Evolutionary conservation across 2,888 invertebrate genomes (phyloP).

Genomic region (Autographa gamma): DNA sequence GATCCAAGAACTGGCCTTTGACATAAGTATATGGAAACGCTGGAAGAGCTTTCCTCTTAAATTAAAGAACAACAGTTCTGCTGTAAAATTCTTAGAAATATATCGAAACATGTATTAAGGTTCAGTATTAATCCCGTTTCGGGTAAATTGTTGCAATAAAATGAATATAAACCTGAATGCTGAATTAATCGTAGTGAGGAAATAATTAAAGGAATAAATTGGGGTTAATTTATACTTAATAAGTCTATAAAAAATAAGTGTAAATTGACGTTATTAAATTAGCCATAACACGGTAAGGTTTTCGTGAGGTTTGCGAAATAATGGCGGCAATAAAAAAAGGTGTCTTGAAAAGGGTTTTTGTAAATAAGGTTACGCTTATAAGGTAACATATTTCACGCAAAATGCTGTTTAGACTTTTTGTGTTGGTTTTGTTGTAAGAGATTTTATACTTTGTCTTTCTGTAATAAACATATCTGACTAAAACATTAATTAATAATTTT

Average conservation of each 20-base stretch:
- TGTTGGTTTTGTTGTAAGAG: constrained; percentile 11
- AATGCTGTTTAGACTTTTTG: constrained; percentile 44
- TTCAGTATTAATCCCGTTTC: too few species aligned
- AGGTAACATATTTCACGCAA: constrained; percentile 31
- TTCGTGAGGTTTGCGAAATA: background rate
- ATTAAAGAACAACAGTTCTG: background rate
- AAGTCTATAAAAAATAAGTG: too few species aligned
- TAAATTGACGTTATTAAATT: background rate
- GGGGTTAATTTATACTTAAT: too few species aligned
- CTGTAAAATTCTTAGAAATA: background rate
- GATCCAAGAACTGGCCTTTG: too few species aligned
- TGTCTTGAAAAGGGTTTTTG: constrained; percentile 37
- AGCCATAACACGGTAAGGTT: background rate
- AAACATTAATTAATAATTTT: too few species aligned
- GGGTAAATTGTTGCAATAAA: too few species aligned
- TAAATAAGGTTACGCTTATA: constrained; percentile 28
- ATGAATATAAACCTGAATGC: too few species aligned
- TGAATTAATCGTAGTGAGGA: too few species aligned
- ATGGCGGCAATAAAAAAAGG: constrained; percentile 18
- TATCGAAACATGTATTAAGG: background rate
- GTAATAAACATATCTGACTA: too few species aligned
- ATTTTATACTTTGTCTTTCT: constrained; percentile 5
- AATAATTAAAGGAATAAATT: too few species aligned
- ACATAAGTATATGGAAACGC: too few species aligned
- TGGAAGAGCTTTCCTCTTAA: too few species aligned